phyloP scores from a whole-genome alignment of 2,888 invertebrate species.

The Disparrhopalites patrizii region DNA sequence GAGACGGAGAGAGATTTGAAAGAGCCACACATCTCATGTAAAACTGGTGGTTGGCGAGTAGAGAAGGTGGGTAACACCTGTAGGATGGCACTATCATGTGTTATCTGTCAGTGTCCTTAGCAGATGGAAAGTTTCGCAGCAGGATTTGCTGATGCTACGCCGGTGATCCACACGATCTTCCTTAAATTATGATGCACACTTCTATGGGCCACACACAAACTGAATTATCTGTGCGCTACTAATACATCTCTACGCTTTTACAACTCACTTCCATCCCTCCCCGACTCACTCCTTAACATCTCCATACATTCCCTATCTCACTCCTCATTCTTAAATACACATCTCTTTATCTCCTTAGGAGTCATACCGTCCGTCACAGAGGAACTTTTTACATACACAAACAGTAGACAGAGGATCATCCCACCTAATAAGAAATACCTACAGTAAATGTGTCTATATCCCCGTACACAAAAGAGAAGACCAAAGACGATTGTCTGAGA shows the following conservation, averaged over 20 bases:
- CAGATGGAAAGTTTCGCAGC: slow-evolving; percentile 47
- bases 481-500: background rate
- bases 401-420: background rate
- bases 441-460: background rate
- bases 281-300: background rate
- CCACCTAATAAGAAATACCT: background rate
- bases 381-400: background rate
- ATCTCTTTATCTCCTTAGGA: background rate
- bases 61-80: slow-evolving; percentile 38
- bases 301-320: background rate
- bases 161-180: slow-evolving; percentile 48
- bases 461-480: background rate
- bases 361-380: background rate
- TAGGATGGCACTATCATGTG: slow-evolving; percentile 39
- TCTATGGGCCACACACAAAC: slow-evolving; percentile 46
- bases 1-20: too few species aligned
- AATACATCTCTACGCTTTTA: background rate
- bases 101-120: slow-evolving; percentile 46
- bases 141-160: slow-evolving; percentile 46
- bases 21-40: too few species aligned
- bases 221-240: slow-evolving; percentile 36
- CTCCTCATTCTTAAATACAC: background rate
- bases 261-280: background rate
- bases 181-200: slow-evolving; percentile 47
- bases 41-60: slow-evolving; percentile 11